Percentiles rank a stretch among this genome's conserved stretches.
Conservation (phyloP, 1,140 invertebrate genomes). For the Drosophila prosaltans region DNA sequence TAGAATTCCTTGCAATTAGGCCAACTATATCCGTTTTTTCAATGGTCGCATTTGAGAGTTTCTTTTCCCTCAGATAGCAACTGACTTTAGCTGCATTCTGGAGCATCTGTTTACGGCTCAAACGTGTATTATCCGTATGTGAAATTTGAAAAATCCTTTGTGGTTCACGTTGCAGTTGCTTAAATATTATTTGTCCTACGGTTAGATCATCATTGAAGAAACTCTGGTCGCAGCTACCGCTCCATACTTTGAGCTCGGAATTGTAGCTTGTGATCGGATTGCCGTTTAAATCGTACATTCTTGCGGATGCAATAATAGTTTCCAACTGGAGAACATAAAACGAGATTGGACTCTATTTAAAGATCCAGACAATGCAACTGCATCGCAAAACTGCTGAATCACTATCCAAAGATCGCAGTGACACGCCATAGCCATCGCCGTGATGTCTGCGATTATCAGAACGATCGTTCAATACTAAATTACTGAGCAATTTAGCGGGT, state of each 20-base stretch:
- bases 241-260: constrained; percentile 48
- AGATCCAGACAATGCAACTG: constrained; percentile 26
- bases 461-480: constrained; percentile 33
- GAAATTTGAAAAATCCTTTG: constrained; percentile 72
- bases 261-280: constrained; percentile 51
- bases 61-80: constrained; percentile 44
- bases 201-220: constrained; percentile 64
- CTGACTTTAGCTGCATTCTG: constrained; percentile 57
- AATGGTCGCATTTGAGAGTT: background rate
- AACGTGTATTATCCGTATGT: constrained; percentile 62
- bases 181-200: constrained; percentile 64
- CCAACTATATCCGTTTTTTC: constrained; percentile 63
- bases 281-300: constrained; percentile 56
- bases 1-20: constrained; percentile 62
- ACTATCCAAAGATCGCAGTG: background rate
- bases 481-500: constrained; percentile 42
- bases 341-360: constrained; percentile 49
- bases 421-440: constrained; percentile 33
- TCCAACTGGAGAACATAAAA: constrained; percentile 50
- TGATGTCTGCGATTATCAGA: constrained; percentile 26
- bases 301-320: constrained; percentile 12
- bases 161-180: constrained; percentile 52
- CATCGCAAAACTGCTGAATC: constrained; percentile 4
- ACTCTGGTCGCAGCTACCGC: constrained; percentile 47
- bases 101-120: constrained; percentile 63